phyloP scores from a whole-genome alignment of 2,113 vertebrate genomes.

The Oryzias celebensis region DNA sequence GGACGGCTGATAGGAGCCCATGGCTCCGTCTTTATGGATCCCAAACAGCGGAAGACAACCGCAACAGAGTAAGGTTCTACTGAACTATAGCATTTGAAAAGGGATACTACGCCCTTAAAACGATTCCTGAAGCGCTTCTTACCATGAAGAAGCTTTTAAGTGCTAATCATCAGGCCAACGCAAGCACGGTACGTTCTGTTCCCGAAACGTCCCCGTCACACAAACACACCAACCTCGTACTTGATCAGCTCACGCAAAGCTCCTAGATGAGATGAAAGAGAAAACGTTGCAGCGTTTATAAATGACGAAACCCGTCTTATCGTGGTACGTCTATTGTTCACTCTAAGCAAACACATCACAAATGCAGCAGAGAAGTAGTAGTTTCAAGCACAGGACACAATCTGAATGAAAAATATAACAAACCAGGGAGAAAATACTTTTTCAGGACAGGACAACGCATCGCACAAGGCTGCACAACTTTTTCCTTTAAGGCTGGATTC shows the following conservation, averaged over 20 bases:
- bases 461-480: no score
- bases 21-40: conserved; percentile 67
- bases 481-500: no score
- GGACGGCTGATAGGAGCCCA: conserved; percentile 63
- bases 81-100: conserved; percentile 55
- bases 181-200: conserved; percentile 68
- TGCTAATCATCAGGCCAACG: conserved; percentile 51
- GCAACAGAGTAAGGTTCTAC: conserved; percentile 59
- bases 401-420: no score
- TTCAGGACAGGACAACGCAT: no score
- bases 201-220: conserved; percentile 10
- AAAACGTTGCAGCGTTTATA: no score
- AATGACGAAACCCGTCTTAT: no score
- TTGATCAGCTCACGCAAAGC: conserved; percentile 5
- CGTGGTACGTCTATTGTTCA: no score
- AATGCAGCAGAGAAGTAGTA: no score
- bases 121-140: conserved; percentile 57
- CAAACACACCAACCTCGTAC: background rate
- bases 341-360: no score
- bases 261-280: no score
- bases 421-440: no score
- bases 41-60: conserved; percentile 76
- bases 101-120: conserved; percentile 62
- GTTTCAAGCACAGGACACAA: no score
- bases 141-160: conserved; percentile 66